These are phyloP conservation scores for Anhinga rufa DNA, from an alignment of 2,113 vertebrate genomes.

Conservation along the genomic window DNA sequence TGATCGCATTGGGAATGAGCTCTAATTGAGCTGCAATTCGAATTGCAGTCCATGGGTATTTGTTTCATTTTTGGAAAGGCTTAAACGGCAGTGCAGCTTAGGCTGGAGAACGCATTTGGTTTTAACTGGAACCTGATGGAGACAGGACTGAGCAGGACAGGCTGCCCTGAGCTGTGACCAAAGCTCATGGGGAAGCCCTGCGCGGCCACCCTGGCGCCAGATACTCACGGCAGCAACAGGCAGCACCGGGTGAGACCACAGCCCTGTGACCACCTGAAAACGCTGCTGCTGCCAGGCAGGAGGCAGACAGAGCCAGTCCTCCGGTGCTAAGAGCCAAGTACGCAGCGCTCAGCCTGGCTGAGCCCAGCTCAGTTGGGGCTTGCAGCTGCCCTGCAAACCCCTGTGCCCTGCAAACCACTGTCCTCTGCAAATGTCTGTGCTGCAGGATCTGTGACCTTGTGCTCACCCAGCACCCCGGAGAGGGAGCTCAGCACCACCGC, in stretches of 20 bases:
- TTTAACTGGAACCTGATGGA: conserved; percentile 55
- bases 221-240: not conserved
- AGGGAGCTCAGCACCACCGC: not conserved
- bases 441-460: not conserved
- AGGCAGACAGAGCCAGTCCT: not conserved
- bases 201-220: not conserved
- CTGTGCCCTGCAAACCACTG: fast-evolving
- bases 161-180: not conserved
- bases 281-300: not conserved
- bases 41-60: conserved; percentile 58
- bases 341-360: not conserved
- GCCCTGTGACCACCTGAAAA: not conserved
- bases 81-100: conserved; percentile 17
- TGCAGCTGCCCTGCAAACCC: not conserved
- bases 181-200: not conserved
- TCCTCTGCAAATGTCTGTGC: not conserved
- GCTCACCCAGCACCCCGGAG: not conserved
- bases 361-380: no score
- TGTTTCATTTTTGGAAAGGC: conserved; percentile 57
- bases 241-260: not conserved
- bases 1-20: conserved; percentile 53
- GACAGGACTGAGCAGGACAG: not conserved
- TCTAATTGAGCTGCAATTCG: conserved; percentile 64
- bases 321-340: not conserved
- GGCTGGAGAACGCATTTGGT: conserved; percentile 20